Evolutionary conservation across 2,888 invertebrate species (phyloP), one percentile per base, ranked within the genome.

Genomic region (Trissolcus brochymenae): DNA sequence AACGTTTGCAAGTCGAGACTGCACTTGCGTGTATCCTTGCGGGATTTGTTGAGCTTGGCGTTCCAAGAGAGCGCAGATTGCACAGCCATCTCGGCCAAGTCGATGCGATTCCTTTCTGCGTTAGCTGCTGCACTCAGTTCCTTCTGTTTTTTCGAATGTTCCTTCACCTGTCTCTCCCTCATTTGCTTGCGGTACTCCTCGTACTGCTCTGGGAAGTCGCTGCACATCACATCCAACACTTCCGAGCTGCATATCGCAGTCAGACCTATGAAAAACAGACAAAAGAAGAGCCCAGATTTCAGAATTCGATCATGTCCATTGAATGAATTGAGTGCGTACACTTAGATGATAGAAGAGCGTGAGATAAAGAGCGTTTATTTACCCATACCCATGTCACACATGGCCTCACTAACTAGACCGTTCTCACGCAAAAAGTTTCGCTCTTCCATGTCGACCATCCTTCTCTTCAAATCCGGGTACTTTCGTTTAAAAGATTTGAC

Each of bases 401-500:
- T 95, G 60, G 95, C 94, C 89, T 98, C 98, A 1, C 94, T 94
- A 29, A 97, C 98, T 60, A 97, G 91, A 49, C 94, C 94, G 86
- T 93, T 93, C 82, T 95, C 95, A 79, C 95, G 92, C 49, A 99
- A 92, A 90, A 94, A 97, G 85, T 96, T 96, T 67, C 96, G 92
- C 88, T 99, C 99, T 80, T 96, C 96, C 90, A 96, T 96, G 81
- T 97, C 96, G 25, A 98, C 94, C 79, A 94, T 91, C 65, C 98
- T 92, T 67, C 98, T 91, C 81, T 93, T 93, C 62, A 96, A 89
- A 88, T 96, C 96, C n/a, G 96, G 95, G 90, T 97, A 97, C 87
- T 98, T 97, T 79, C 99, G 92, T 89, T 98, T 98, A 89, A 99
- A 99, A 71, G 98, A 98, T 87, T 97, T 98, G 40, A 99, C 95